Conservation (phyloP, 2,888 invertebrate species). For the Aporophyla lueneburgensis region DNA sequence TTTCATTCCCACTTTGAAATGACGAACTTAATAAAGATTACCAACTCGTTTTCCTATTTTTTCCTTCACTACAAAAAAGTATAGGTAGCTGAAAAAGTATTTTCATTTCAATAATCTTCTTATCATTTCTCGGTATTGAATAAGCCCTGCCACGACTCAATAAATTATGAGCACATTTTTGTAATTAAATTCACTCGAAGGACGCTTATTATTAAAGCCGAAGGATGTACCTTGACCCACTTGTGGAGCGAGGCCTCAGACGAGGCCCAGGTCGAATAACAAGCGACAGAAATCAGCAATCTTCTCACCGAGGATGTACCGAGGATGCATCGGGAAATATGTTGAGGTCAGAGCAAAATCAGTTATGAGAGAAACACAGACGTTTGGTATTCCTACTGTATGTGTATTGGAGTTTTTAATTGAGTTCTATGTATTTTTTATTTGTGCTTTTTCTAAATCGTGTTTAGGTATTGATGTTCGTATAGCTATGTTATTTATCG, state of each 20-base stretch:
- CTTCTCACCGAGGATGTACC: conserved; percentile 24
- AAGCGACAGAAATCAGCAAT: conserved; percentile 33
- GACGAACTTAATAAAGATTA: background rate
- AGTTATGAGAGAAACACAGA: background rate
- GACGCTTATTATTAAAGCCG: conserved; percentile 31
- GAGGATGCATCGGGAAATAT: conserved; percentile 32
- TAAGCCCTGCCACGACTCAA: background rate
- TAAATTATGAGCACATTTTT: conserved; percentile 6
- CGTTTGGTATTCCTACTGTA: background rate
- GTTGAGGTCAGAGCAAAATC: conserved; percentile 30
- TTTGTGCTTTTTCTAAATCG: background rate
- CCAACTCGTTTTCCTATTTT: conserved; percentile 1
- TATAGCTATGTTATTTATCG: background rate
- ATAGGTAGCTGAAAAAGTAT: background rate
- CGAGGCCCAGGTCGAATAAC: conserved; percentile 26
- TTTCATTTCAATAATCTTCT: background rate
- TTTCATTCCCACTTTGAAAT: background rate
- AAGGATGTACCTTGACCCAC: conserved; percentile 65
- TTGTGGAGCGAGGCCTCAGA: conserved; percentile 46
- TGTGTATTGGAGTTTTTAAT: background rate
- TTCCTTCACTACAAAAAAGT: background rate
- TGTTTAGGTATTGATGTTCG: background rate
- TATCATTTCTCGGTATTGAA: background rate
- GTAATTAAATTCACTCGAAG: conserved; percentile 42
- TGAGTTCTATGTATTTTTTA: background rate